These are phyloP conservation scores for Drosophila sechellia DNA, from an alignment of 1,140 invertebrate species.

Conservation along the genomic window DNA sequence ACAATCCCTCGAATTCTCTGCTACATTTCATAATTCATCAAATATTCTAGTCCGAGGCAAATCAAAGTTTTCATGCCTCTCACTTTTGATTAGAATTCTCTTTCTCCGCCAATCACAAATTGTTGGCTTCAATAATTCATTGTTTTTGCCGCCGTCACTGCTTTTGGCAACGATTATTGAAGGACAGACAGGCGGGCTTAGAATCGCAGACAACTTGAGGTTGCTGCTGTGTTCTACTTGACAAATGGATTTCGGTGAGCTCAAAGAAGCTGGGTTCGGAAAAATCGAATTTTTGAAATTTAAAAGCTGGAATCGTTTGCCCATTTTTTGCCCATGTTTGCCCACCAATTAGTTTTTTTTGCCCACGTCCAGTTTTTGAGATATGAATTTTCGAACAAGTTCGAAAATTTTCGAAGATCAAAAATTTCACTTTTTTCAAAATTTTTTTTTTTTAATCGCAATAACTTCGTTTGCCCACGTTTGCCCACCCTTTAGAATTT, in stretches of 20 bases:
- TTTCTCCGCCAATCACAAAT: slow-evolving; percentile 44
- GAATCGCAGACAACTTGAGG: slow-evolving; percentile 49
- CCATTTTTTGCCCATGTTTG: too few species aligned
- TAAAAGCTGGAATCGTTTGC: too few species aligned
- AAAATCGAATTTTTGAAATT: too few species aligned
- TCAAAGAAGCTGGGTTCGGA: too few species aligned
- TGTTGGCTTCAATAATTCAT: slow-evolving; percentile 51
- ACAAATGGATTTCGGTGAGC: slow-evolving; percentile 73
- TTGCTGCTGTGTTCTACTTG: slow-evolving; percentile 57
- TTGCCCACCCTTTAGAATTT: too few species aligned
- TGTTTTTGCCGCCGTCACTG: slow-evolving; percentile 43
- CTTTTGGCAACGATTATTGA: slow-evolving; percentile 53
- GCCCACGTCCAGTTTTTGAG: too few species aligned
- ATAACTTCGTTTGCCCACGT: too few species aligned
- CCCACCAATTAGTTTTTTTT: too few species aligned
- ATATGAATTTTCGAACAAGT: too few species aligned
- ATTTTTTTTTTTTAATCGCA: too few species aligned
- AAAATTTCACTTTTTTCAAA: too few species aligned
- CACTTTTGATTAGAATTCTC: slow-evolving; percentile 48
- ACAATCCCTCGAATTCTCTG: background rate
- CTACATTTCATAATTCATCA: slow-evolving; percentile 23
- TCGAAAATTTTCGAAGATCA: too few species aligned
- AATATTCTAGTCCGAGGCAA: slow-evolving; percentile 17
- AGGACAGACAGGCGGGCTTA: slow-evolving; percentile 58
- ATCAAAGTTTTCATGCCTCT: slow-evolving; percentile 40